Percentiles rank a stretch among this genome's conserved stretches.
phyloP scores from a whole-genome alignment of 2,888 invertebrate species.

The Cheilosia variabilis region DNA sequence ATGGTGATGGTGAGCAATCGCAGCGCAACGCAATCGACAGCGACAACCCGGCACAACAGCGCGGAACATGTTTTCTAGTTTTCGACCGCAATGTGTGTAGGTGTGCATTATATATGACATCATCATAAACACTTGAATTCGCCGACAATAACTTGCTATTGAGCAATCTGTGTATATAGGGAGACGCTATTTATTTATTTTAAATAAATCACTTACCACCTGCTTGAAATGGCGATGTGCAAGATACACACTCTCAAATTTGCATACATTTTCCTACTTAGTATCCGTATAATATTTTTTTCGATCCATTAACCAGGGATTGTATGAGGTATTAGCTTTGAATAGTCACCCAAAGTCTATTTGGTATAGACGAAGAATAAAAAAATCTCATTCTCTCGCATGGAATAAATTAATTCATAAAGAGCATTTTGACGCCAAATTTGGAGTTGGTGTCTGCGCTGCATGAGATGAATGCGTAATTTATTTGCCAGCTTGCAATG shows the following conservation, averaged over 20 bases:
- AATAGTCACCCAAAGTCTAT: slow-evolving; percentile 20
- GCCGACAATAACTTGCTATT: slow-evolving; percentile 40
- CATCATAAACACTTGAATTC: slow-evolving; percentile 44
- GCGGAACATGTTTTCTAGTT: slow-evolving; percentile 56
- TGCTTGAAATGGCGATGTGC: slow-evolving; percentile 22
- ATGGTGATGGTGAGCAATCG: neutral
- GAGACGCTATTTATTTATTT: slow-evolving; percentile 8
- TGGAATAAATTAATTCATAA: slow-evolving; percentile 59
- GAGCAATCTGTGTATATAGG: too few species aligned
- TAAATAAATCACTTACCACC: slow-evolving; percentile 44
- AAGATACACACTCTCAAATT: slow-evolving; percentile 3
- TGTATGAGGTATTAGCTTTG: slow-evolving; percentile 26
- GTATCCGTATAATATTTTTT: neutral
- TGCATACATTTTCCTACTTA: neutral
- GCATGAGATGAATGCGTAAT: slow-evolving; percentile 61
- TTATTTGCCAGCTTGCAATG: slow-evolving; percentile 36
- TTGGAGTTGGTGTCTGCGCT: slow-evolving; percentile 46
- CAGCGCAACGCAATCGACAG: slow-evolving; percentile 7
- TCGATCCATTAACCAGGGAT: slow-evolving; percentile 34
- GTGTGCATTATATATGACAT: slow-evolving; percentile 53
- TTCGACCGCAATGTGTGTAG: slow-evolving; percentile 46
- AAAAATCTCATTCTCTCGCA: slow-evolving; percentile 1
- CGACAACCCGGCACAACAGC: slow-evolving; percentile 18
- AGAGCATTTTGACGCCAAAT: slow-evolving; percentile 53
- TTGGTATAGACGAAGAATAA: slow-evolving; percentile 9